These are phyloP conservation scores for Baryphthengus martii DNA, from an alignment of 2,113 vertebrate species.

Conservation along the genomic window DNA sequence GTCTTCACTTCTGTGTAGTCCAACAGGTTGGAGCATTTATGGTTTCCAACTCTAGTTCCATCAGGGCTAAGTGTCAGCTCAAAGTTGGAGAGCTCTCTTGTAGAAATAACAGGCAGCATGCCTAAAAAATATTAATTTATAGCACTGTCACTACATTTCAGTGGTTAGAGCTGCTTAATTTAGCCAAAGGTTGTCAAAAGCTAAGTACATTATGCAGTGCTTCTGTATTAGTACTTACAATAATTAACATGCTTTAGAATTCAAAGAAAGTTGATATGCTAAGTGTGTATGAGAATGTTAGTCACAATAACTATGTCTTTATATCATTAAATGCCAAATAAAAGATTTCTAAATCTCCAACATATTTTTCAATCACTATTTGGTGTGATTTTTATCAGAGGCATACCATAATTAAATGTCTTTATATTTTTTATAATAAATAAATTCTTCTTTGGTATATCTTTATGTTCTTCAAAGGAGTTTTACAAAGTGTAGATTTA, in stretches of 20 bases:
- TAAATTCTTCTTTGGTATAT: not conserved
- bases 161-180: not conserved
- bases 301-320: not conserved
- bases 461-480: not conserved
- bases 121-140: slow-evolving; percentile 69
- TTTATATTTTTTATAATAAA: not conserved
- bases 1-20: slow-evolving; percentile 88
- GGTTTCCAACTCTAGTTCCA: slow-evolving; percentile 88
- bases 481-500: not conserved
- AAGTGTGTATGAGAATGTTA: not conserved
- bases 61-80: slow-evolving; percentile 92
- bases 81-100: slow-evolving; percentile 89
- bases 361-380: not conserved
- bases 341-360: not conserved
- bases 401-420: not conserved
- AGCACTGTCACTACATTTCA: not conserved
- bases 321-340: not conserved
- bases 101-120: slow-evolving; percentile 92
- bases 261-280: not conserved
- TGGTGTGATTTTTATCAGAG: not conserved
- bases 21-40: slow-evolving; percentile 92
- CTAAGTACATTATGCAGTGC: not conserved
- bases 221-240: not conserved
- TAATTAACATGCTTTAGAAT: not conserved
- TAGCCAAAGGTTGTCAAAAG: not conserved